phyloP scores from a whole-genome alignment of 2,888 invertebrate species.

The Cantharis lateralis region DNA sequence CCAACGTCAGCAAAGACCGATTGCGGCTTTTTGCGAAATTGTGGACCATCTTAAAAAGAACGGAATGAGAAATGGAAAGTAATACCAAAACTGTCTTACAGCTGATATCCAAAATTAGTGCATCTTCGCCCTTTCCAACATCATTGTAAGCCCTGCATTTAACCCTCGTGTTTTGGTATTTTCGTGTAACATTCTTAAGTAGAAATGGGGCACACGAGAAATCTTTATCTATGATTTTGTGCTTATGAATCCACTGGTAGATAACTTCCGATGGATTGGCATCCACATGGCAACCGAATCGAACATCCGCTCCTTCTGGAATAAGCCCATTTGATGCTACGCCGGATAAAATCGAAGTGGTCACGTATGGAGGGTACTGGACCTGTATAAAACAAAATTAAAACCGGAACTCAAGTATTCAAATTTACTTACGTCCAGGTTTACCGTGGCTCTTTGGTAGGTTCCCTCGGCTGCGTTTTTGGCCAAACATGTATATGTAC shows the following conservation, averaged over 20 bases:
- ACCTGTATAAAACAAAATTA: constrained; percentile 65
- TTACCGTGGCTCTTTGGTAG: constrained; percentile 78
- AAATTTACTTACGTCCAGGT: constrained; percentile 69
- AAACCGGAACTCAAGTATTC: not conserved
- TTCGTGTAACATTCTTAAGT: constrained; percentile 79
- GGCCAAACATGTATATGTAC: constrained; percentile 89
- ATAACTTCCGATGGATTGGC: constrained; percentile 86
- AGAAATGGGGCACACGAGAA: constrained; percentile 80
- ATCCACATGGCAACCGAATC: constrained; percentile 83
- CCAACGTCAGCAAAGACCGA: constrained; percentile 86
- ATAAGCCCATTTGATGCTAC: constrained; percentile 68
- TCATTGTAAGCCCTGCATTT: constrained; percentile 91
- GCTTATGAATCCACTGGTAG: constrained; percentile 88
- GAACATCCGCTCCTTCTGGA: constrained; percentile 80
- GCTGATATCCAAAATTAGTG: constrained; percentile 83
- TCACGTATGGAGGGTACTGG: constrained; percentile 89
- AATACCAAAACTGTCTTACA: constrained; percentile 69
- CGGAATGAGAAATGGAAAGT: not conserved
- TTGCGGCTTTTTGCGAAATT: constrained; percentile 74
- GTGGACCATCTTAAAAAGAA: constrained; percentile 72
- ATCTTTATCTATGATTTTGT: constrained; percentile 77
- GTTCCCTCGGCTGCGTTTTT: constrained; percentile 89
- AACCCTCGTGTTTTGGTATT: constrained; percentile 83
- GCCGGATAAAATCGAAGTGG: constrained; percentile 67
- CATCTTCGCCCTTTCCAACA: constrained; percentile 88